These are phyloP conservation scores for Cydia splendana DNA, from an alignment of 1,140 invertebrate genomes.

Conservation along the genomic window DNA sequence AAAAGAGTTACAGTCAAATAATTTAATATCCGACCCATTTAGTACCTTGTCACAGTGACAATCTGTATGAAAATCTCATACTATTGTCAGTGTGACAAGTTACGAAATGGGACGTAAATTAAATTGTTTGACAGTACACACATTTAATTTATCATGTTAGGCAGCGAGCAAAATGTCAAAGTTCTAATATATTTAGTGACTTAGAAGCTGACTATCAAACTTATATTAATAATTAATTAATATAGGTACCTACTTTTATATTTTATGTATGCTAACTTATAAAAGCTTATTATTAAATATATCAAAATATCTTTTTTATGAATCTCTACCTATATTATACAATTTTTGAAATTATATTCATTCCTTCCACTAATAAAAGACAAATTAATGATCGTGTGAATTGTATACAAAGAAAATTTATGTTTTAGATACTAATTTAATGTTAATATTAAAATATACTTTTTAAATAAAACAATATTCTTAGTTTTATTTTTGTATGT, in stretches of 20 bases:
- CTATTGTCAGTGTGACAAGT: no score
- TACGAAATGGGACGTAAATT: no score
- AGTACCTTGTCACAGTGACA: no score
- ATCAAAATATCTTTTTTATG: slow-evolving; percentile 33
- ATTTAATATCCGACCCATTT: no score
- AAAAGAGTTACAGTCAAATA: no score
- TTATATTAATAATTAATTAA: not conserved
- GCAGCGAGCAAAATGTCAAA: no score
- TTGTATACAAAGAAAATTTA: slow-evolving; percentile 38
- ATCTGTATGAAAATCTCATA: no score
- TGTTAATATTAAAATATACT: slow-evolving; percentile 14
- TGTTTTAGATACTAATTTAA: slow-evolving; percentile 45
- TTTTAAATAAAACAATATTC: slow-evolving; percentile 18
- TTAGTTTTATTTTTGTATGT: slow-evolving; percentile 1
- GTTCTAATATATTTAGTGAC: no score
- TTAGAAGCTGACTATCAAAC: not conserved
- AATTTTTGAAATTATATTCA: slow-evolving; percentile 46
- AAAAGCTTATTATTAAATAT: slow-evolving; percentile 18
- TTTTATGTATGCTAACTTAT: not conserved
- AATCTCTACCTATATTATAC: slow-evolving; percentile 27
- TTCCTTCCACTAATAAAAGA: slow-evolving; percentile 54
- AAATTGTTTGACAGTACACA: no score
- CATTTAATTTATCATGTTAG: no score
- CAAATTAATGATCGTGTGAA: slow-evolving; percentile 45
- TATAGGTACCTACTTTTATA: not conserved